phyloP scores from a whole-genome alignment of 2,797 vertebrate genomes.

The Valencia hispanica region DNA sequence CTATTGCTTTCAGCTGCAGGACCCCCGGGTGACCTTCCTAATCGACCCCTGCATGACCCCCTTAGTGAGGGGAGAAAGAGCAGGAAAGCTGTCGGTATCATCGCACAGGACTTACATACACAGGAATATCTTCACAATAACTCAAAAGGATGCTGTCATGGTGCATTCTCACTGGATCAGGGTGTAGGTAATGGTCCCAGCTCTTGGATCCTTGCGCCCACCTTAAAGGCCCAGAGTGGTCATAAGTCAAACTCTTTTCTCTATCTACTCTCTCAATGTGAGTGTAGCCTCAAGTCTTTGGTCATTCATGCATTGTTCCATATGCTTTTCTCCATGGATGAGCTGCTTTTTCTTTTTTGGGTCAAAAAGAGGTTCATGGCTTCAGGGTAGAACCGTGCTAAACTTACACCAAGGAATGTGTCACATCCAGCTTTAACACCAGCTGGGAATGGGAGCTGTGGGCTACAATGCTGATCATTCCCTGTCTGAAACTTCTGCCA shows the following conservation, averaged over 20 bases:
- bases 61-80: constrained; percentile 60
- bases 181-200: constrained; percentile 53
- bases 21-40: constrained; percentile 79
- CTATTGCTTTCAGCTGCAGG: constrained; percentile 80
- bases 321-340: constrained; percentile 64
- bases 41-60: constrained; percentile 78
- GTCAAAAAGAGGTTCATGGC: constrained; percentile 70
- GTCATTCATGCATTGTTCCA: constrained; percentile 61
- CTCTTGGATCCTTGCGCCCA: constrained; percentile 50
- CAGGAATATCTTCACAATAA: constrained; percentile 65
- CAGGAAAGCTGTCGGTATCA: constrained; percentile 63
- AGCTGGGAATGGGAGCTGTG: constrained; percentile 44
- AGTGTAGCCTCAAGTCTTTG: constrained; percentile 69
- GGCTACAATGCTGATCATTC: constrained; percentile 54
- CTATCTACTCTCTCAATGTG: constrained; percentile 41
- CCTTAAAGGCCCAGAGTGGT: constrained; percentile 48
- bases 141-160: constrained; percentile 67
- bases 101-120: constrained; percentile 67
- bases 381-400: constrained; percentile 62
- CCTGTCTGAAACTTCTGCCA: constrained; percentile 16
- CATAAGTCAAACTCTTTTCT: constrained; percentile 66
- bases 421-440: constrained; percentile 50
- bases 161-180: constrained; percentile 72
- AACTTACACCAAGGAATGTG: constrained; percentile 65
- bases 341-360: constrained; percentile 56